A percentile compares a stretch with the other conserved stretches of the same genome.
Conservation (phyloP, 2,888 invertebrate species). For the Tipula helvola region DNA sequence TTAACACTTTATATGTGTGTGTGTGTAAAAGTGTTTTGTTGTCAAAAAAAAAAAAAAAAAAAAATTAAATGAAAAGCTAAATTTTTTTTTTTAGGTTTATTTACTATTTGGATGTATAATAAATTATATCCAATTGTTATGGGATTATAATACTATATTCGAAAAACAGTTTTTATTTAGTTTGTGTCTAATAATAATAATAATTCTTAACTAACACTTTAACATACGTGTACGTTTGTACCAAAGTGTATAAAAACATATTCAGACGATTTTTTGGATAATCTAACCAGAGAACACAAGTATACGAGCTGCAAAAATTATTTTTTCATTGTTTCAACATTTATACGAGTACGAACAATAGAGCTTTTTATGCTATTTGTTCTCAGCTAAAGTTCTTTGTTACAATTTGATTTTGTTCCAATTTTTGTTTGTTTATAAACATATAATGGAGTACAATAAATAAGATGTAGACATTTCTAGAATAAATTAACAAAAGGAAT, state of each 20-base stretch:
- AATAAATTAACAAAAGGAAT: background rate
- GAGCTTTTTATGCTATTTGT: background rate
- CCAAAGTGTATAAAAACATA: background rate
- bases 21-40: background rate
- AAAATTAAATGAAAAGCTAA: background rate
- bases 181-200: background rate
- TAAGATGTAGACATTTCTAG: background rate
- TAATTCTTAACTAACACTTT: slow-evolving; percentile 4
- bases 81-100: background rate
- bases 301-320: background rate
- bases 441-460: background rate
- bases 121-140: slow-evolving; percentile 4
- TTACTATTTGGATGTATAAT: background rate
- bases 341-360: background rate
- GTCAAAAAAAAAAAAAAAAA: no score
- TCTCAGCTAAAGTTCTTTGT: background rate
- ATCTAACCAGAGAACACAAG: background rate
- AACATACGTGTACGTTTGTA: background rate
- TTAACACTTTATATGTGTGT: background rate
- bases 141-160: background rate
- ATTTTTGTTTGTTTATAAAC: background rate
- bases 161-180: background rate
- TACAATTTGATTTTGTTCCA: background rate
- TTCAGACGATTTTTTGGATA: background rate
- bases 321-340: background rate